A percentile compares a stretch with the other conserved stretches of the same genome.
Evolutionary conservation across 2,888 invertebrate species (phyloP).

Genomic region (Orthonychiurus folsomi): DNA sequence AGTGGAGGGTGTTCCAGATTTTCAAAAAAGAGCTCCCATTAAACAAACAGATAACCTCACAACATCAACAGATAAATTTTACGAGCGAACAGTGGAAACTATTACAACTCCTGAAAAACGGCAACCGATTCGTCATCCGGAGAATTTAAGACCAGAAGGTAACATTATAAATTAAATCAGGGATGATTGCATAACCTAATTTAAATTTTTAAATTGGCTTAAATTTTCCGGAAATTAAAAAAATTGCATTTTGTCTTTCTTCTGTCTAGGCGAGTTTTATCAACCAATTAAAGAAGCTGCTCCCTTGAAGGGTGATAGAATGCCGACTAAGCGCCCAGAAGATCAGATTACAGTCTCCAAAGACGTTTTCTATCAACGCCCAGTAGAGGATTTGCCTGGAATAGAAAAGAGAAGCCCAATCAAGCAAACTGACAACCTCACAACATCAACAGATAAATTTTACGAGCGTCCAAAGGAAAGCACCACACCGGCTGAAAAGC

Average conservation of each 20-base stretch:
- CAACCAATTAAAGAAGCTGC: constrained; percentile 41
- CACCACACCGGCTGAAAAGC: constrained; percentile 49
- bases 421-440: constrained; percentile 42
- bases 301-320: constrained; percentile 40
- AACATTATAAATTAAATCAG: too few relatives aligned
- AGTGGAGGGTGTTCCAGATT: constrained; percentile 43
- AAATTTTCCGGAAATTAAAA: too few relatives aligned
- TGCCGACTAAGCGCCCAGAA: constrained; percentile 48
- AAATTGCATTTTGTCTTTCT: too few relatives aligned
- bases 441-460: constrained; percentile 49
- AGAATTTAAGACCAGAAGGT: constrained; percentile 14
- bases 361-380: constrained; percentile 48
- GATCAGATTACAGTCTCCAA: constrained; percentile 48
- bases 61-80: constrained; percentile 49
- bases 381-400: constrained; percentile 43
- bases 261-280: constrained; percentile 36
- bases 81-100: constrained; percentile 35
- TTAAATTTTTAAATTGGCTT: too few relatives aligned
- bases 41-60: constrained; percentile 42
- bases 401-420: constrained; percentile 43
- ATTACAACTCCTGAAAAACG: constrained; percentile 49
- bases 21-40: constrained; percentile 43
- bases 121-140: constrained; percentile 45
- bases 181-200: constrained; percentile 27
- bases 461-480: constrained; percentile 32